phyloP scores from a whole-genome alignment of 2,113 vertebrate species.

The Plotosus lineatus region DNA sequence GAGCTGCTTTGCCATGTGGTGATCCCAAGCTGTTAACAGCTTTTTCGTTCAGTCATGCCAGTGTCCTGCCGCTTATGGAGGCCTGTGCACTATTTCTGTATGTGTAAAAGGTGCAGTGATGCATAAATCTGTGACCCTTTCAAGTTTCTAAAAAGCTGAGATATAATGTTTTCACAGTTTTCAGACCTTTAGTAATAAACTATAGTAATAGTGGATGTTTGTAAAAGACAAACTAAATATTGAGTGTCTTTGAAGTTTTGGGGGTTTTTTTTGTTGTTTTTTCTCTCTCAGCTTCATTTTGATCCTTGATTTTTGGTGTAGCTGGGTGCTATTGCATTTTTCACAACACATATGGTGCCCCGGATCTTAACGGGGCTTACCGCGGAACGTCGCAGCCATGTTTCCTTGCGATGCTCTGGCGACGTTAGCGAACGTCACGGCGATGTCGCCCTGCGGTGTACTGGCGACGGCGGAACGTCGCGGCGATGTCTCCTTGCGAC shows the following conservation, averaged over 20 bases:
- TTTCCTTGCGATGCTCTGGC: too few species aligned
- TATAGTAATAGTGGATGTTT: neutral
- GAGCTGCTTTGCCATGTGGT: conserved; percentile 33
- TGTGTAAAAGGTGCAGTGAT: conserved; percentile 6
- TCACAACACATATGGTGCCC: neutral
- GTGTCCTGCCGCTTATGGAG: conserved; percentile 31
- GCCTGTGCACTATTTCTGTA: conserved; percentile 2
- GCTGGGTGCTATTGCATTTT: conserved; percentile 3
- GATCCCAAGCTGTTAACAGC: conserved; percentile 58
- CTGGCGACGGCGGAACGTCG: too few species aligned
- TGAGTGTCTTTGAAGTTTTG: neutral
- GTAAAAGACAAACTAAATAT: neutral
- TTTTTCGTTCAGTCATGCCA: conserved; percentile 38
- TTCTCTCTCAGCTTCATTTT: neutral
- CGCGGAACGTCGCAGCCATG: too few species aligned
- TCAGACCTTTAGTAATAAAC: neutral
- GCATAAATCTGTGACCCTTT: neutral
- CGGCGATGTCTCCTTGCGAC: too few species aligned
- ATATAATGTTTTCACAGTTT: neutral
- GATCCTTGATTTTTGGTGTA: neutral
- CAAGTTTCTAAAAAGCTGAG: neutral
- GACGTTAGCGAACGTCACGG: too few species aligned
- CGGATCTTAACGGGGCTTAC: neutral
- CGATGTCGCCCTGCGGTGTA: too few species aligned
- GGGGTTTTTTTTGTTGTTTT: too few species aligned